Evolutionary conservation across 2,113 vertebrate genomes (phyloP), one percentile per base, ranked within the genome.

Genomic region (Passer montanus): DNA sequence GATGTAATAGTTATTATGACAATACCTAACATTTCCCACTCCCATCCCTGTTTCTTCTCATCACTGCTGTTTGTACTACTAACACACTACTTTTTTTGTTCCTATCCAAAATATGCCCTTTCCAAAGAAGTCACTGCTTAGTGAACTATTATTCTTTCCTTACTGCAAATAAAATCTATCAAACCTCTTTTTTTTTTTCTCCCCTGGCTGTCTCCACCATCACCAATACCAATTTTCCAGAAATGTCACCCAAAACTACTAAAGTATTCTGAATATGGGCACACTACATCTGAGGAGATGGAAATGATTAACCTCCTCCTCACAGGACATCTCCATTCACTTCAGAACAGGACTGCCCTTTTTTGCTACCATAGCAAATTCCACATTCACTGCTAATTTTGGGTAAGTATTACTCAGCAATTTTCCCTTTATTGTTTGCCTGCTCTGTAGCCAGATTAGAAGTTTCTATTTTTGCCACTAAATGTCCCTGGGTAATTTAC

Each of bases 381-480:
- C 83, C 47, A 78, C 27, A 74, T 74, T 88, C 19, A 23, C 19
- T 81, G 89, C 90, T 93, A 89, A 92, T 92, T 96, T 55, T 22
- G 56, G 66, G 5, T 13, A 15, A 89, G 22, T 76, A 79, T 94
- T 92, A 90, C 47, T 92, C 92, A 89, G 90, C 88, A 79, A 64
- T 56, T 93, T 84, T 39, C 37, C 60, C 46, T 87, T 84, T 66
- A 90, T 84, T 94, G 91, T 56, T 63, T 84, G 30, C n/a, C 60
- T 68, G 74, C 55, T 88, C 86, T 73, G 41, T 33, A 72, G 80
- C 37, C 64, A 95, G 56, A 93, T 92, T 23, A 90, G 62, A 93
- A 94, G 72, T 87, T 84, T 89, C 92, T 94, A 89, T 79, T 94
- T 97, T 95, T 89, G 68, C 53, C 44, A 72, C 28, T 78, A 67